These are phyloP conservation scores for Parauchenoglanis ngamensis DNA, from an alignment of 2,797 vertebrate species.

Conservation along the genomic window DNA sequence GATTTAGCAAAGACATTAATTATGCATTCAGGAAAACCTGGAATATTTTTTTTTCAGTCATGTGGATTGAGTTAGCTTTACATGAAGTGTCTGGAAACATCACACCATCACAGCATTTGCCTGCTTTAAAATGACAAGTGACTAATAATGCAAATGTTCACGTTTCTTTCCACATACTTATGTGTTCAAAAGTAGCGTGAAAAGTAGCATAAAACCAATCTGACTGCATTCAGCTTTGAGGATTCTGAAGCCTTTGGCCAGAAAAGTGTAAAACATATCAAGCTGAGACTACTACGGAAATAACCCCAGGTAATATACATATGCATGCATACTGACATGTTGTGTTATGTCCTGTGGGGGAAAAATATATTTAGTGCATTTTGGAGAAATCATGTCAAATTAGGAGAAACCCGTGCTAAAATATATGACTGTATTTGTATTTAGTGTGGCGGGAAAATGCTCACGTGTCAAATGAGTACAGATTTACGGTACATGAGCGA, in stretches of 20 bases:
- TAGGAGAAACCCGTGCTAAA: neutral
- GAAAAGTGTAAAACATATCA: neutral
- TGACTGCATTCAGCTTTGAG: neutral
- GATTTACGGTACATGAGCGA: neutral
- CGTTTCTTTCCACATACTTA: too few species aligned
- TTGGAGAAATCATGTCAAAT: neutral
- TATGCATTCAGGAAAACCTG: neutral
- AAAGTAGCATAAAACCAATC: neutral
- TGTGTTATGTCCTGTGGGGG: neutral
- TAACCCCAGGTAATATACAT: neutral
- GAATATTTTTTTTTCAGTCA: neutral
- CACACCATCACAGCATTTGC: neutral
- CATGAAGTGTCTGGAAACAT: neutral
- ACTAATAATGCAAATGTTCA: too few species aligned
- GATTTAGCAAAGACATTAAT: neutral
- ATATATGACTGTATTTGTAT: neutral
- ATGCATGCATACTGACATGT: neutral
- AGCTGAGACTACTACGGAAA: neutral
- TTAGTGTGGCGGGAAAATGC: neutral
- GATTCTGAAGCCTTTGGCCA: neutral
- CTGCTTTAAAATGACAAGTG: neutral
- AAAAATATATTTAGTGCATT: neutral
- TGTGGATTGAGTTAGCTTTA: neutral
- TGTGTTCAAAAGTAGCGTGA: neutral
- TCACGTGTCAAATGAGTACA: neutral